phyloP scores from a whole-genome alignment of 2,888 invertebrate genomes.

The Carcina quercana region DNA sequence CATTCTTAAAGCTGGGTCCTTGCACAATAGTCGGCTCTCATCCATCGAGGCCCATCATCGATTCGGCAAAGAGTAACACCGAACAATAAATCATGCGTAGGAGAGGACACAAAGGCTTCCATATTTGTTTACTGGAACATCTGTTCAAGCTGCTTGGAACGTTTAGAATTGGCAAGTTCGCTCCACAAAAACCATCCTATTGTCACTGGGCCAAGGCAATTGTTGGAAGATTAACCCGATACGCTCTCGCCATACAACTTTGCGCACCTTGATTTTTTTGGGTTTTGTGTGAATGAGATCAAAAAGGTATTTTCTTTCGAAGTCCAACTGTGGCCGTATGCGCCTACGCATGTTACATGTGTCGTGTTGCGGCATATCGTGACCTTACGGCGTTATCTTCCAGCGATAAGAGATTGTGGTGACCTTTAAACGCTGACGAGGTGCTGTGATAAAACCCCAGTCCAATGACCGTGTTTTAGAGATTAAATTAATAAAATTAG shows the following conservation, averaged over 20 bases:
- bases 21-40: slow-evolving; percentile 61
- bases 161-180: slow-evolving; percentile 46
- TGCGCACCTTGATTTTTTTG: slow-evolving; percentile 60
- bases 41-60: slow-evolving; percentile 51
- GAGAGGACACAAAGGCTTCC: slow-evolving; percentile 47
- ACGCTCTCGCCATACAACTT: slow-evolving; percentile 46
- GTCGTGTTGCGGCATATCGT: slow-evolving; percentile 47
- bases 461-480: slow-evolving; percentile 63
- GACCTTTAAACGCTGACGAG: slow-evolving; percentile 66
- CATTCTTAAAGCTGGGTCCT: slow-evolving; percentile 47
- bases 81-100: slow-evolving; percentile 64
- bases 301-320: slow-evolving; percentile 20
- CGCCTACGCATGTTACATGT: slow-evolving; percentile 21
- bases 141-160: slow-evolving; percentile 41
- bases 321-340: slow-evolving; percentile 23
- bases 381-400: slow-evolving; percentile 63
- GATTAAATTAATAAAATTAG: slow-evolving; percentile 4
- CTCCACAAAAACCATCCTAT: slow-evolving; percentile 46
- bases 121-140: slow-evolving; percentile 66
- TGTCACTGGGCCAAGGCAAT: slow-evolving; percentile 53
- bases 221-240: slow-evolving; percentile 69
- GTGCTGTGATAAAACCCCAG: slow-evolving; percentile 54
- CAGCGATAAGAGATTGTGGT: slow-evolving; percentile 57
- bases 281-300: slow-evolving; percentile 29
- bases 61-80: slow-evolving; percentile 43